phyloP scores from a whole-genome alignment of 2,888 invertebrate genomes.

The Odontocolon sp. region DNA sequence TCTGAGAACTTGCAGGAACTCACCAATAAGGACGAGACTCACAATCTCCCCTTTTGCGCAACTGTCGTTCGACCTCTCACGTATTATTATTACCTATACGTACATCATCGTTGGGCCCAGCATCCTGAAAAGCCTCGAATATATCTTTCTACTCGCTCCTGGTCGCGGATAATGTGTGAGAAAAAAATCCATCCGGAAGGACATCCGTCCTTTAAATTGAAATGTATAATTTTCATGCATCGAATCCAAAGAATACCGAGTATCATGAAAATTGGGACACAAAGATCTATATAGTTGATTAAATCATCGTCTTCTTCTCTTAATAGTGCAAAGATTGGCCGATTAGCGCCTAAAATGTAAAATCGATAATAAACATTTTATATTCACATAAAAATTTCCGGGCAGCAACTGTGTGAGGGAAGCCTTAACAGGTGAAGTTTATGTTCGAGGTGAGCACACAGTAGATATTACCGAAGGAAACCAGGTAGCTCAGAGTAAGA shows the following conservation, averaged over 20 bases:
- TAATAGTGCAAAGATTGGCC: too few species aligned
- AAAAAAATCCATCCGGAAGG: too few species aligned
- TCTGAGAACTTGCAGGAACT: background rate
- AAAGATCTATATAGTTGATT: too few species aligned
- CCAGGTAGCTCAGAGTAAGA: slow-evolving; percentile 8
- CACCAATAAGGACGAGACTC: slow-evolving; percentile 58
- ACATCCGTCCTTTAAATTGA: too few species aligned
- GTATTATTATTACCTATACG: slow-evolving; percentile 46
- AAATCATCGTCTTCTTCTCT: too few species aligned
- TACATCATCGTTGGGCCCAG: background rate
- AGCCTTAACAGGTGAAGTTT: slow-evolving; percentile 63
- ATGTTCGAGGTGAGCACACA: slow-evolving; percentile 32
- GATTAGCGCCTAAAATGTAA: background rate
- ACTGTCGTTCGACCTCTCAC: slow-evolving; percentile 70
- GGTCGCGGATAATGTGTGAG: slow-evolving; percentile 29
- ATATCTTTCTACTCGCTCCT: slow-evolving; percentile 11
- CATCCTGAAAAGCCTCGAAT: background rate
- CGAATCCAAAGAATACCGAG: too few species aligned
- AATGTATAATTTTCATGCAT: background rate
- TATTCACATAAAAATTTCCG: background rate
- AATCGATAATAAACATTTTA: background rate
- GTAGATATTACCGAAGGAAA: slow-evolving; percentile 9
- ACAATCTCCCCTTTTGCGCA: slow-evolving; percentile 72
- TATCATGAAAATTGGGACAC: too few species aligned
- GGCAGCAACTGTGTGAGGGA: background rate